Conservation (phyloP, 1,140 invertebrate genomes). For the Ylistrum balloti region DNA sequence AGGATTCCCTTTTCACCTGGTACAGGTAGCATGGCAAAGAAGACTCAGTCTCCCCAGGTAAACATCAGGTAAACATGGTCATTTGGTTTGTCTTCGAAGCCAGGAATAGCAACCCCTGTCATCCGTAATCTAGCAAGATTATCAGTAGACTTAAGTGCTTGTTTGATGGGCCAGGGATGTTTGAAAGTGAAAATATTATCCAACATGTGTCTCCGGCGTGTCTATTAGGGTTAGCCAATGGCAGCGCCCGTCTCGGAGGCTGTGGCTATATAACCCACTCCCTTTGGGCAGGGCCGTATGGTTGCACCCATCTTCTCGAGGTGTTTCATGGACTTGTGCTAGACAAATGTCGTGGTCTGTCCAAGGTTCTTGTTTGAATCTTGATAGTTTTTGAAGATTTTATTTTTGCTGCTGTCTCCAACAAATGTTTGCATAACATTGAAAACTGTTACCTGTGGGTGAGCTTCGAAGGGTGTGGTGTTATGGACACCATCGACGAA, state of each 20-base stretch:
- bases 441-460: no score
- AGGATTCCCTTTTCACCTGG: background rate
- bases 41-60: background rate
- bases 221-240: background rate
- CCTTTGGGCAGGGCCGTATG: background rate
- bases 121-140: conserved; percentile 4
- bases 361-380: background rate
- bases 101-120: conserved; percentile 37
- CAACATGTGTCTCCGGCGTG: background rate
- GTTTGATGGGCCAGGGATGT: background rate
- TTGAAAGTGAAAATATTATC: conserved; percentile 40
- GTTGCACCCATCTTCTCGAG: background rate
- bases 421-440: no score
- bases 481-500: no score
- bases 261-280: background rate
- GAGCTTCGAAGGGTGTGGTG: no score
- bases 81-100: conserved; percentile 26
- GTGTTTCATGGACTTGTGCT: background rate
- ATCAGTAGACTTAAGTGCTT: conserved; percentile 13
- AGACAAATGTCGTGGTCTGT: background rate
- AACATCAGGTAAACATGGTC: background rate
- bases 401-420: no score
- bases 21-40: background rate
- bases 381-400: background rate
- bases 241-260: background rate